phyloP scores from a whole-genome alignment of 1,140 invertebrate genomes.

The Heliconius eleuchia region DNA sequence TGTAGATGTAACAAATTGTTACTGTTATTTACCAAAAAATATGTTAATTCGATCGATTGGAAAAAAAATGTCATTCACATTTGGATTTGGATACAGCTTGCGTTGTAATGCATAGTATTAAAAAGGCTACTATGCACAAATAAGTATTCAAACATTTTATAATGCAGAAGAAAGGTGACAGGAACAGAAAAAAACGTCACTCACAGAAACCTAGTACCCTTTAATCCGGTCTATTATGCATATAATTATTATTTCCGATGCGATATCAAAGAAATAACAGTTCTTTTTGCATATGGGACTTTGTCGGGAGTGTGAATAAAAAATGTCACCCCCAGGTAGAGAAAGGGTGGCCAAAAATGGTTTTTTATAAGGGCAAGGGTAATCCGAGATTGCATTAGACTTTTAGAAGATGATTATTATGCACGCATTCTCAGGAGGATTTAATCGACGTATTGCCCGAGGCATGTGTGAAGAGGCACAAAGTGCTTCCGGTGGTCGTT shows the following conservation, averaged over 20 bases:
- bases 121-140: conserved; percentile 46
- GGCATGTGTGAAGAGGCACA: conserved; percentile 57
- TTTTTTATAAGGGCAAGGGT: conserved; percentile 67
- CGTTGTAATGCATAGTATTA: conserved; percentile 64
- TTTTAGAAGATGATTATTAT: conserved; percentile 71
- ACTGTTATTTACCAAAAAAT: neutral
- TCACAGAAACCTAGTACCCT: conserved; percentile 63
- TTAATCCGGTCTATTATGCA: conserved; percentile 79
- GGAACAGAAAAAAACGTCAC: conserved; percentile 72
- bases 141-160: conserved; percentile 53
- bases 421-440: conserved; percentile 77
- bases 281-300: conserved; percentile 76
- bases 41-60: neutral
- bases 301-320: conserved; percentile 80
- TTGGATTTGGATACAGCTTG: conserved; percentile 48
- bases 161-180: conserved; percentile 69
- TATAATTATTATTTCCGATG: conserved; percentile 81
- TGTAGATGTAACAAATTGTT: neutral
- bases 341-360: conserved; percentile 65
- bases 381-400: conserved; percentile 67
- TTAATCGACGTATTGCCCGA: conserved; percentile 62
- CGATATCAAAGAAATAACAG: conserved; percentile 76
- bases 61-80: conserved; percentile 3
- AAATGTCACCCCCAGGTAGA: conserved; percentile 78
- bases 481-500: conserved; percentile 64